A percentile compares a stretch with the other conserved stretches of the same genome.
phyloP scores from a whole-genome alignment of 2,888 invertebrate genomes.

The Napeogenes sylphis region DNA sequence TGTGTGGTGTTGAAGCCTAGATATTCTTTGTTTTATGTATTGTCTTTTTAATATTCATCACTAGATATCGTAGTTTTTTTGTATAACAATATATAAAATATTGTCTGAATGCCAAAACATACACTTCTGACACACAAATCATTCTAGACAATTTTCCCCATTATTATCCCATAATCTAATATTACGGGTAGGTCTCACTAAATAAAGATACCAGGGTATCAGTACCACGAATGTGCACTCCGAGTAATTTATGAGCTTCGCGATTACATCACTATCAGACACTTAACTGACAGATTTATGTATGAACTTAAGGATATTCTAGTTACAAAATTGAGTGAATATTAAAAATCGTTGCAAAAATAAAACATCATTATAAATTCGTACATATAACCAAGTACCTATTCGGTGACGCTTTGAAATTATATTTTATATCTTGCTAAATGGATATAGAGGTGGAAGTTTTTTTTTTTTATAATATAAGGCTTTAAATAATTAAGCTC shows the following conservation, averaged over 20 bases:
- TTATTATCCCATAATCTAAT: slow-evolving; percentile 2
- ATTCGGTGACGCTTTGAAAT: too few species aligned
- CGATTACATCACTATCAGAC: slow-evolving; percentile 39
- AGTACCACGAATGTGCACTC: slow-evolving; percentile 43
- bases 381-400: too few species aligned
- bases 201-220: slow-evolving; percentile 29
- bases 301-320: slow-evolving; percentile 21
- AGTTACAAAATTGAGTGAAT: slow-evolving; percentile 22
- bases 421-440: too few species aligned
- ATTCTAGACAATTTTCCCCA: not conserved
- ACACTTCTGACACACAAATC: not conserved
- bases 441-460: too few species aligned
- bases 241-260: slow-evolving; percentile 45
- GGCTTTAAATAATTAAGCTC: too few species aligned
- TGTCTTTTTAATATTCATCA: too few species aligned
- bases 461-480: too few species aligned
- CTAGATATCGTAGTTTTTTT: too few species aligned
- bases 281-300: slow-evolving; percentile 37
- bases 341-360: slow-evolving; percentile 11
- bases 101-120: not conserved
- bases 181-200: slow-evolving; percentile 25
- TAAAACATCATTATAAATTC: slow-evolving; percentile 3
- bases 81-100: too few species aligned
- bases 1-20: too few species aligned
- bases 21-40: too few species aligned